Percentiles rank a stretch among this genome's conserved stretches.
Evolutionary conservation across 2,113 vertebrate species (phyloP).

Genomic region (Columbina picui): DNA sequence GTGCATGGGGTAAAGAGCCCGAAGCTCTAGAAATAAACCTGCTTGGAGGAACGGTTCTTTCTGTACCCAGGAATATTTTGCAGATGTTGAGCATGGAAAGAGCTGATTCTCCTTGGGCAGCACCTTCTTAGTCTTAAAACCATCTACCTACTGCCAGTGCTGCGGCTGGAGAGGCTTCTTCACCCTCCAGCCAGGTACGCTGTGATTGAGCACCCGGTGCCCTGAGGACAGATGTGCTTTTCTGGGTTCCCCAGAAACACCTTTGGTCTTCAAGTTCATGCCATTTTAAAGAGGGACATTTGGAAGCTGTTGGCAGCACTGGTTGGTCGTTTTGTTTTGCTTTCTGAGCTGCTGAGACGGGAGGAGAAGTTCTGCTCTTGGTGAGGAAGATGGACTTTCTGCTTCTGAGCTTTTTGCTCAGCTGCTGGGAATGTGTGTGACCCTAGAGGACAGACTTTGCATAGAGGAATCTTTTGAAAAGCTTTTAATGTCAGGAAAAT

Average conservation of each 20-base stretch:
- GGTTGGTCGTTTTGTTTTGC: not conserved
- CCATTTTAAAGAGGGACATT: not conserved
- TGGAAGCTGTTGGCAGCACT: fast-evolving
- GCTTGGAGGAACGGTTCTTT: not conserved
- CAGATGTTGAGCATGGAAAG: not conserved
- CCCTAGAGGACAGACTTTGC: not conserved
- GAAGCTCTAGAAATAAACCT: not conserved
- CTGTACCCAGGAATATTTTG: not conserved
- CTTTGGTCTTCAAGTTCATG: not conserved
- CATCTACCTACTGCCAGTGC: not conserved
- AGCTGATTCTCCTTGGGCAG: not conserved
- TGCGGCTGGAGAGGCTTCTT: fast-evolving
- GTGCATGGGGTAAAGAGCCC: not conserved
- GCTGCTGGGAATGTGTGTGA: not conserved
- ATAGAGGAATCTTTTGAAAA: not conserved
- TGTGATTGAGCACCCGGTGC: not conserved
- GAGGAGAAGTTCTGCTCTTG: not conserved
- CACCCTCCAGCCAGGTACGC: not conserved
- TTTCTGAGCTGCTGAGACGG: not conserved
- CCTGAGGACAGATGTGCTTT: not conserved
- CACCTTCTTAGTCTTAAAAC: not conserved
- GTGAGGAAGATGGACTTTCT: not conserved
- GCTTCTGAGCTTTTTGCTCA: not conserved
- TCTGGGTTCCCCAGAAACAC: not conserved
- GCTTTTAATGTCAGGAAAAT: not conserved